These are phyloP conservation scores for Dilophus febrilis DNA, from an alignment of 2,888 invertebrate species.

Conservation along the genomic window DNA sequence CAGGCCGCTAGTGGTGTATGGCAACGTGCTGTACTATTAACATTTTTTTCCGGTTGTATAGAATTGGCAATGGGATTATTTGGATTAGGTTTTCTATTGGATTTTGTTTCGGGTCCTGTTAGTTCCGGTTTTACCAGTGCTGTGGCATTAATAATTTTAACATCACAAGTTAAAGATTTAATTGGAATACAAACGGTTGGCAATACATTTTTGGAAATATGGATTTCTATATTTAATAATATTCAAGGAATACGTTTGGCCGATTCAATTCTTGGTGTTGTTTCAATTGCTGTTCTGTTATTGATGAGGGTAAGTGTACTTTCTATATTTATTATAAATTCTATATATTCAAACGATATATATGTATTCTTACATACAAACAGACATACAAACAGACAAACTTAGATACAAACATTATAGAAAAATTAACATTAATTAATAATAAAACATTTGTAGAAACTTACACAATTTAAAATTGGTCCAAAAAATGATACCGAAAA, in stretches of 20 bases:
- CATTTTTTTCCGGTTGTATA: constrained; percentile 57
- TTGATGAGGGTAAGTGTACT: constrained; percentile 56
- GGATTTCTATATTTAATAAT: constrained; percentile 53
- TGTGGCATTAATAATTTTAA: constrained; percentile 73
- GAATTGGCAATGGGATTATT: constrained; percentile 67
- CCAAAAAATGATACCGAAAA: constrained; percentile 33
- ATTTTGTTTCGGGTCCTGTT: constrained; percentile 81
- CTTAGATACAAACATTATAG: no score
- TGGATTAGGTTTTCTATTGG: constrained; percentile 71
- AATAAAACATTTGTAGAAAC: constrained; percentile 36
- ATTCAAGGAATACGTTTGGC: constrained; percentile 47
- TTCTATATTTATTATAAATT: no score
- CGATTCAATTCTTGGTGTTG: constrained; percentile 59
- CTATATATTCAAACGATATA: no score
- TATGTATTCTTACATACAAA: no score
- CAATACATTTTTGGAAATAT: constrained; percentile 61
- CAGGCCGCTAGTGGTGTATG: constrained; percentile 49
- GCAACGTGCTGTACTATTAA: constrained; percentile 54
- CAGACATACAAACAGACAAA: no score
- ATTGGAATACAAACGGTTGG: constrained; percentile 58
- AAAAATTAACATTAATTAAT: no score
- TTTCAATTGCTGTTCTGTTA: constrained; percentile 57
- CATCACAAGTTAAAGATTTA: constrained; percentile 72
- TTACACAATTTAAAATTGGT: constrained; percentile 47
- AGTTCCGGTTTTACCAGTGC: constrained; percentile 82